Base-by-base conservation (phyloP, 2,888 invertebrate genomes). In the Ypsolopha sequella region DNA sequence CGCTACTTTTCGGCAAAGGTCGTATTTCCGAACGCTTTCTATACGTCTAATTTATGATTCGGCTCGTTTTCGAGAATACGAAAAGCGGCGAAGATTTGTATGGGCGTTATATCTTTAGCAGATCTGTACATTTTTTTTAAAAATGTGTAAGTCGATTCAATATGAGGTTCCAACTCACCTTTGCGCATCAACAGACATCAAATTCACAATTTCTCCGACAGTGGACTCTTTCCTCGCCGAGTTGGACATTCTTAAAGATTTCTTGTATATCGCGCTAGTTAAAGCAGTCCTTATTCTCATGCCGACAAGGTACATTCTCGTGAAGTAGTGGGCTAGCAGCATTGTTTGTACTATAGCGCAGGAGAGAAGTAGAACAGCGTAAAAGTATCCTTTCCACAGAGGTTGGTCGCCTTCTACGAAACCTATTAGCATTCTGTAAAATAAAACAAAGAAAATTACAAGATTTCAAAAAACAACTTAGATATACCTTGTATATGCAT, bases 141-240 rank as follows among this genome's bases (percentile, higher is more conserved):
- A 36, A 36, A 6, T 7, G 36, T 36, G 6, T 36, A 36, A 36
- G 7, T 36, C 8, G 6, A 36, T 8, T 36, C 36, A 36, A 36
- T 41, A 41, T 43, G 11, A 7, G 7, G 11, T n/a, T 9, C 7
- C 9, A 43, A 50, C 56, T 61, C 67, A 87, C 85, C 92, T 89
- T 74, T 96, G 96, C 1, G 95, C 95, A 76, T 97, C 96, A 0
- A 96, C 96, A 6, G 95, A 92, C 96, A 96, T 96, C 57, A 96
- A 84, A 73, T 96, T 96, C 9, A 96, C 96, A 62, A 96, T 96
- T 89, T 96, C 96, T 41, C 96, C 96, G 0, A 95, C 93, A 0
- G 95, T 95, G 0, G 94, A 92, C 63, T 93, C 93, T 67, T 94
- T 95, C 55, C 93, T 88, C 0, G 95, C 91, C 0, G 91, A 80